Conservation (phyloP, 2,113 vertebrate genomes). For the Macquaria australasica region DNA sequence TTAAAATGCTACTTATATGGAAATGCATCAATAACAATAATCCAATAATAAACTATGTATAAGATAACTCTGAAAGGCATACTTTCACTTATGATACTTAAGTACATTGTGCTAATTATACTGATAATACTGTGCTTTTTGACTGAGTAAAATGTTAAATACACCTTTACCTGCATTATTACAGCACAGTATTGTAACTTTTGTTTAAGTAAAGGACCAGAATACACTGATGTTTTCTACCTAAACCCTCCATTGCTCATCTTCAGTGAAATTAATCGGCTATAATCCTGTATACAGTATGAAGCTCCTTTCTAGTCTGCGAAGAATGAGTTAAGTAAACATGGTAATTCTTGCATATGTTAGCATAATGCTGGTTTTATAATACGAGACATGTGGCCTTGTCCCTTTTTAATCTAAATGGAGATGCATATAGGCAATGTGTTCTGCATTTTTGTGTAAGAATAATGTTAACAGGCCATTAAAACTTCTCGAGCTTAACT, state of each 20-base stretch:
- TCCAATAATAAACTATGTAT: not conserved
- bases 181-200: not conserved
- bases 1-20: not conserved
- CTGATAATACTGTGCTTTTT: not conserved
- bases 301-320: not conserved
- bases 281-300: not conserved
- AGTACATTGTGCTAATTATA: not conserved
- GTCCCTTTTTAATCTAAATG: constrained; percentile 50
- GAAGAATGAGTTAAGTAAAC: constrained; percentile 36
- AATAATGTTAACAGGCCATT: constrained; percentile 38
- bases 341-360: constrained; percentile 22
- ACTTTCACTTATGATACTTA: not conserved
- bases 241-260: not conserved
- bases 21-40: not conserved
- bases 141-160: too few relatives aligned
- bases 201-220: not conserved
- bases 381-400: not conserved
- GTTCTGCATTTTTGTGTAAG: constrained; percentile 39
- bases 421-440: constrained; percentile 24
- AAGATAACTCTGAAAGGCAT: not conserved
- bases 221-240: not conserved
- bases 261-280: not conserved
- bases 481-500: constrained; percentile 31
- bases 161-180: not conserved
- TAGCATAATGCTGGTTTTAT: constrained; percentile 34